Percentiles rank a stretch among this genome's conserved stretches.
These are phyloP conservation scores for Sminthurinus signatus DNA, from an alignment of 1,140 invertebrate species.

Conservation along the genomic window DNA sequence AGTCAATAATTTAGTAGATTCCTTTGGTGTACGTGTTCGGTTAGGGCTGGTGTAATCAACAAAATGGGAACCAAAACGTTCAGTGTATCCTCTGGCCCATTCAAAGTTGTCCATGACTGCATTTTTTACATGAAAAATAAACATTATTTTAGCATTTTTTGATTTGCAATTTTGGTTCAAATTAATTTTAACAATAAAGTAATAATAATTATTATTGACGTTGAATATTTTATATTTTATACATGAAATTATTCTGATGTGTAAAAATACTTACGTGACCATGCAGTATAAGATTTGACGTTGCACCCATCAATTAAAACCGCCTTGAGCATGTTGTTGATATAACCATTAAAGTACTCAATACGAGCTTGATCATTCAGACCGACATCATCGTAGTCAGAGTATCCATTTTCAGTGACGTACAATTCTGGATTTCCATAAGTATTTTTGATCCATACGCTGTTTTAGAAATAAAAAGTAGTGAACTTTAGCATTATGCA, in stretches of 20 bases:
- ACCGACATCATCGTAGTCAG: conserved; percentile 25
- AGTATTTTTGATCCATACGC: conserved; percentile 39
- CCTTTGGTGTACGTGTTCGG: conserved; percentile 60
- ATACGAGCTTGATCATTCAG: conserved; percentile 25
- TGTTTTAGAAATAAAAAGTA: too few relatives aligned
- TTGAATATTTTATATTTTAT: too few relatives aligned
- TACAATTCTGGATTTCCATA: conserved; percentile 39
- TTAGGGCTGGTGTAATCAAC: conserved; percentile 64
- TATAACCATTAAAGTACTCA: conserved; percentile 24
- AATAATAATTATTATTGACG: too few relatives aligned
- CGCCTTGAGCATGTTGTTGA: conserved; percentile 36
- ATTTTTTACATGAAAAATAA: too few relatives aligned
- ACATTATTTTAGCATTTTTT: too few relatives aligned
- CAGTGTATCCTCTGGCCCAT: conserved; percentile 51
- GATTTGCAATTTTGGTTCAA: too few relatives aligned
- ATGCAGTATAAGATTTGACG: conserved; percentile 30
- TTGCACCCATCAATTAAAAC: conserved; percentile 33
- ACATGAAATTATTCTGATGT: too few relatives aligned
- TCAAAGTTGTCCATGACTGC: conserved; percentile 43
- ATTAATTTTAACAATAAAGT: too few relatives aligned
- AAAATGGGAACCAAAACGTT: conserved; percentile 65
- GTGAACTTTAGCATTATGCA: too few relatives aligned
- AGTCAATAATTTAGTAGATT: conserved; percentile 57
- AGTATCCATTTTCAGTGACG: conserved; percentile 42
- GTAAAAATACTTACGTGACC: too few relatives aligned